Base-by-base conservation (phyloP, 1,140 invertebrate species). In the Leptinotarsa defecta region DNA sequence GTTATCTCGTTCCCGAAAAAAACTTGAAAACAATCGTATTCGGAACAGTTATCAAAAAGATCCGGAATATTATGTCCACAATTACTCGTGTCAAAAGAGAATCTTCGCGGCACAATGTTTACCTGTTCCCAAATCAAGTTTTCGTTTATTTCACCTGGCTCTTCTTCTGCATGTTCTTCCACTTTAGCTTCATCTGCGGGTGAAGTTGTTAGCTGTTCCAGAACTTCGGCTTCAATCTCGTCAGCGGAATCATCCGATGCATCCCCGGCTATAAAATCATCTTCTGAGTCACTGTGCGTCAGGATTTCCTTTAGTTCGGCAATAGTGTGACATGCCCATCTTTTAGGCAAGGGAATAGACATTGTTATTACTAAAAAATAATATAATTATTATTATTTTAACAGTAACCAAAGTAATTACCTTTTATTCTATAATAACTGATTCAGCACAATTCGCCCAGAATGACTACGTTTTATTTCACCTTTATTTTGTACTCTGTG, bases 361-460 rank as follows among this genome's bases (percentile, higher is more conserved):
- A 61, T 61, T 61, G 57, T 61, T 61, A 61, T 61, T 61, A 61
- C 3, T 61, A 4, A 61, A 61, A 61, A 61, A 24, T 5, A 17
- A 0, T 19, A 61, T 61, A 61, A 61, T 15, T 61, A 61, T 61
- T 61, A 61, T 61, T 61, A 61, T 19, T 61, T 24, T 3, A 24
- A 3, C 24, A 24, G 3, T 24, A 24, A 24, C 24, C 24, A 24
- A 61, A 61, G 19, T 61, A 61, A 61, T 61, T 61, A 61, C 57
- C 57, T 61, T 61, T 61, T 61, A 61, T 61, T 61, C 57, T 61
- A 61, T 61, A 61, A 61, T 61, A 3, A 61, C 57, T 61, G 57
- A 5, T 17, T 19, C 57, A 4, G 57, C 57, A 61, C 57, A 61
- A 61, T 61, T 61, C 57, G 19, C 57, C 57, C 57, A 61, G 57